Base-by-base conservation (phyloP, 2,113 vertebrate genomes). In the Caranx ignobilis region DNA sequence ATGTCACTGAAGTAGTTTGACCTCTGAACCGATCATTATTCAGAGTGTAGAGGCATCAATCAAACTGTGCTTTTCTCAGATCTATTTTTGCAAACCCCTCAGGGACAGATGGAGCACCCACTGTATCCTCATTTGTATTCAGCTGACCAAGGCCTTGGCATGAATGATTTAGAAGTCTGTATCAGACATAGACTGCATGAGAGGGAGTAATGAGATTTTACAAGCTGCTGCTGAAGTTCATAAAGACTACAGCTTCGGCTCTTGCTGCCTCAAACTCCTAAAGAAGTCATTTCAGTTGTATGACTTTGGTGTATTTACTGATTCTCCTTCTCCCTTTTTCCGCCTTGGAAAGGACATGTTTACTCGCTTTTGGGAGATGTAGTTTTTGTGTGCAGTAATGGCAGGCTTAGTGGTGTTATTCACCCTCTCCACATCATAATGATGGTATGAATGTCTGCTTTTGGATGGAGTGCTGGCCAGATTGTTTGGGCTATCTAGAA, bases 11-110 rank as follows among this genome's bases (percentile, higher is more conserved):
- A 97, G 96, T 96, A 96, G 96, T 95, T 97, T 98, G 96, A 98
- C 97, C 91, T 92, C 88, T 97, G 96, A 97, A 96, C 97, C 93
- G 89, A 95, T 97, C 96, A 97, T 98, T 98, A 97, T 95, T 97
- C 96, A 96, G 95, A 89, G 93, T 94, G 96, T 95, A 95, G 94
- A 95, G 91, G 94, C 96, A 97, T 98, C 96, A 96, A 94, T 98
- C 96, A 97, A 92, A 95, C 8, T 71, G 75, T 88, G 88, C 85
- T 90, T 88, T 90, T 85, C 88, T 89, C 81, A 83, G 76, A 86
- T 92, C 90, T 92, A 86, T 91, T 91, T 87, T 86, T 87, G 88
- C 85, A 64, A 79, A 82, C 63, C 81, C 93, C 85, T 90, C 82
- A 86, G 85, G 85, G 80, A 72, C 52, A 65, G 87, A 87, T 43